Evolutionary conservation across 2,797 vertebrate species (phyloP), one percentile per base, ranked within the genome.

Genomic region (Anisognathus igniventris): DNA sequence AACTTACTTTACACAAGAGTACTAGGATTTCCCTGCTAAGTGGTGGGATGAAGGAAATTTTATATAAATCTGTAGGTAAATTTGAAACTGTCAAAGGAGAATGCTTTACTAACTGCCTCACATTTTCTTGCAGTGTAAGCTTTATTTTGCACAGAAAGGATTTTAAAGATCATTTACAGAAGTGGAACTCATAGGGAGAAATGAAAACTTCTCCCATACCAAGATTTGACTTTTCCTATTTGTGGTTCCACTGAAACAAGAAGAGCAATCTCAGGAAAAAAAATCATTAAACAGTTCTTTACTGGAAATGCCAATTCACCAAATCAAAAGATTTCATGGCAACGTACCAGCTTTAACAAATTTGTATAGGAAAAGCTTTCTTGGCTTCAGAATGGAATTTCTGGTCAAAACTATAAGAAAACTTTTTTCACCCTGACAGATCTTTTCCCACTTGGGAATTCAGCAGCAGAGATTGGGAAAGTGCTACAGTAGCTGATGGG

Each of bases 1-100:
- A 88, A 87, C 18, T 28, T 35, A 48, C 10, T 93, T 93, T 76
- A 84, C 40, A 82, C 16, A 66, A 48, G 30, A 92, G 19, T 86
- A 73, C 35, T 76, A 79, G 65, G 30, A 87, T 89, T 85, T 94
- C 78, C 44, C 35, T 14, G 3, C 28, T 83, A 91, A 82, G 42
- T 51, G 12, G 53, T 68, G 14, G 82, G 72, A 64, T 61, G 42
- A 81, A 33, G 37, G 33, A 80, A 83, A 74, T 82, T 67, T 82
- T 65, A 75, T n/a, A 85, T 51, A 85, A 83, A 92, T 58, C 51
- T 80, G 70, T 11, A 87, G 61, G 75, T 91, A 92, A 89, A 92
- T 92, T 72, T 85, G 71, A 95, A 53, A 92, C 24, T 86, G 72
- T 81, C 50, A 91, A 70, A 83, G 58, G 22, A 89, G 42, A 91